phyloP scores from a whole-genome alignment of 1,140 invertebrate species.

The Caenorhabditis inopinata region DNA sequence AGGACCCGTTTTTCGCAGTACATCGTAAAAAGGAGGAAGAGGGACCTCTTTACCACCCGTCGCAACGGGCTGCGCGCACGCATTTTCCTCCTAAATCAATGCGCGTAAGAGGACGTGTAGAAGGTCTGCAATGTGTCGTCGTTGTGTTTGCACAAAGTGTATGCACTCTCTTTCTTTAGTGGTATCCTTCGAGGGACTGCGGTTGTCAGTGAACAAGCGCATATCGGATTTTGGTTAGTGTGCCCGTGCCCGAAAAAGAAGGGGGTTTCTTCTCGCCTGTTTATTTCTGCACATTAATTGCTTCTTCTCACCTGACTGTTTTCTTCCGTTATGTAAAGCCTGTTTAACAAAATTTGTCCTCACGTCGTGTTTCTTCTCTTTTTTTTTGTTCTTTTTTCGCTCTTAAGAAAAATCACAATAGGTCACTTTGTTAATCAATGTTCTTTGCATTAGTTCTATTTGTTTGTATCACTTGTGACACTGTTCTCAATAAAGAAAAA shows the following conservation, averaged over 20 bases:
- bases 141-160: background rate
- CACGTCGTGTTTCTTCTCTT: too few species aligned
- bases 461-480: too few species aligned
- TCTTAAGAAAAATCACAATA: too few species aligned
- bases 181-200: background rate
- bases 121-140: background rate
- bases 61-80: background rate
- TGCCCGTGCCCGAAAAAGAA: conserved; percentile 31
- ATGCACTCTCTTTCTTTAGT: background rate
- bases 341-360: too few species aligned
- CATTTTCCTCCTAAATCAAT: background rate
- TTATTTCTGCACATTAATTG: conserved; percentile 6
- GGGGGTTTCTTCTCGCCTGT: conserved; percentile 10
- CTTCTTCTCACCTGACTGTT: background rate
- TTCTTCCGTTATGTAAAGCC: too few species aligned
- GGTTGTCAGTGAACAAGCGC: background rate
- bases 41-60: background rate
- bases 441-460: too few species aligned
- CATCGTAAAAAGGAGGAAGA: background rate
- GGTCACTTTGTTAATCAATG: too few species aligned
- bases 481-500: too few species aligned
- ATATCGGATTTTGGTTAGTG: conserved; percentile 30
- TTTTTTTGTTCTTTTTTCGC: too few species aligned
- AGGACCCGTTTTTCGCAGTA: conserved; percentile 2
- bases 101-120: background rate